Conservation (phyloP, 1,140 invertebrate species). For the Hyles euphorbiae region DNA sequence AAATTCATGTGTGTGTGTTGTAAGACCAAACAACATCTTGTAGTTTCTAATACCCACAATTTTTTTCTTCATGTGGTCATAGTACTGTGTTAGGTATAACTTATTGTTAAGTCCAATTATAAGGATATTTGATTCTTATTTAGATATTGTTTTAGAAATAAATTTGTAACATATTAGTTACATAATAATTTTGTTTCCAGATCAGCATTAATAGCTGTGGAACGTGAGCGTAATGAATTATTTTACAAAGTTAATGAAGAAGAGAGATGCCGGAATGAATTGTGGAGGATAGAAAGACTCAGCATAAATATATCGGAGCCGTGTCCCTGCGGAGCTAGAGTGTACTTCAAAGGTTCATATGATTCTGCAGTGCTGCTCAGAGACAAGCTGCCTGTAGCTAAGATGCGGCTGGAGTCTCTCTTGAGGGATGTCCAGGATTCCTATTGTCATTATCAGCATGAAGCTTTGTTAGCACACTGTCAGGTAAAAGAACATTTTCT, state of each 20-base stretch:
- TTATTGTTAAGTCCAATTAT: too few relatives aligned
- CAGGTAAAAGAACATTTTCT: conserved; percentile 30
- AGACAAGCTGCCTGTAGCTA: conserved; percentile 46
- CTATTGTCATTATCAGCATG: conserved; percentile 60
- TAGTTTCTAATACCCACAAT: too few relatives aligned
- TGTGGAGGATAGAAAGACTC: conserved; percentile 53
- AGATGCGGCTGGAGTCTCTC: conserved; percentile 40
- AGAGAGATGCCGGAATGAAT: conserved; percentile 30
- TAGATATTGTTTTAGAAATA: too few relatives aligned
- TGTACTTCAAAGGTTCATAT: conserved; percentile 35
- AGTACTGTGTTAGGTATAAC: too few relatives aligned
- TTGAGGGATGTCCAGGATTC: conserved; percentile 49
- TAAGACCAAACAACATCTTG: too few relatives aligned
- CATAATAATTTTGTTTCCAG: conserved; percentile 10
- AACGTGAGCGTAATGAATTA: conserved; percentile 40
- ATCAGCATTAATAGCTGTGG: conserved; percentile 46
- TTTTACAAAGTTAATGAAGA: conserved; percentile 38
- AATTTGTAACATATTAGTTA: too few relatives aligned
- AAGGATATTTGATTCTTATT: too few relatives aligned
- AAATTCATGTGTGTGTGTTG: too few relatives aligned
- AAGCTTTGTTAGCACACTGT: conserved; percentile 47
- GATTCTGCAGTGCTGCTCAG: conserved; percentile 47
- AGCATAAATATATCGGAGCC: conserved; percentile 28
- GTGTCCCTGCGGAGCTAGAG: conserved; percentile 39
- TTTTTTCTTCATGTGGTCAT: too few relatives aligned